Evolutionary conservation across 2,113 vertebrate genomes (phyloP).

Genomic region (Stigmatopora argus): DNA sequence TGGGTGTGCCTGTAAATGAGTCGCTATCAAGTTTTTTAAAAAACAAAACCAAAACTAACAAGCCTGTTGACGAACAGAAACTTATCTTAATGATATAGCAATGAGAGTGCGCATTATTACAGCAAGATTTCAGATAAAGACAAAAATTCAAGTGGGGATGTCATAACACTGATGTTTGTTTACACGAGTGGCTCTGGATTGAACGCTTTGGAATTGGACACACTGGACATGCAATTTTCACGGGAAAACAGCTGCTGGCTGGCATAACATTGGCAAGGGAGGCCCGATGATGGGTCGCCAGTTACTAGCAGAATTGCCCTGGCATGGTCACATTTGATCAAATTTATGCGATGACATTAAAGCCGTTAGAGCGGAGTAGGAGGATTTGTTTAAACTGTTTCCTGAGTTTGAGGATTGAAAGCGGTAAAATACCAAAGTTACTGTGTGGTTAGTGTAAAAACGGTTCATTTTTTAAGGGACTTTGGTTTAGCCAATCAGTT

Average conservation of each 20-base stretch:
- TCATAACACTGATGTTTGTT: conserved; percentile 75
- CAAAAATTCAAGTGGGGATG: conserved; percentile 80
- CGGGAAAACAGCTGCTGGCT: conserved; percentile 10
- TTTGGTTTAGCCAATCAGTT: no score
- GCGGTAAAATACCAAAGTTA: no score
- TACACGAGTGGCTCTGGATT: conserved; percentile 33
- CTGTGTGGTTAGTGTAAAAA: no score
- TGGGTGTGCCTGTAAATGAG: conserved; percentile 11
- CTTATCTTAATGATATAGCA: conserved; percentile 32
- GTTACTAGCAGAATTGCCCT: neutral
- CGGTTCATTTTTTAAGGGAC: no score
- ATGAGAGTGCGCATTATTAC: conserved; percentile 44
- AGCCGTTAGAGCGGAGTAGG: no score
- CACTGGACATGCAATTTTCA: conserved; percentile 45
- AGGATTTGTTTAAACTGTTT: no score
- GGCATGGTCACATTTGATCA: no score
- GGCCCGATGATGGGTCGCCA: neutral
- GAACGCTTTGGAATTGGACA: conserved; percentile 17
- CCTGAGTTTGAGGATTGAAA: no score
- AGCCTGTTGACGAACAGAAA: conserved; percentile 25
- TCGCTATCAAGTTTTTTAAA: neutral
- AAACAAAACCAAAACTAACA: conserved; percentile 29
- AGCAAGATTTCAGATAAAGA: conserved; percentile 49
- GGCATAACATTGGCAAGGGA: no score
- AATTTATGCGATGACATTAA: no score